Percentiles rank a stretch among this genome's conserved stretches.
Conservation (phyloP, 2,888 invertebrate genomes). For the Caenorhabditis sp. region DNA sequence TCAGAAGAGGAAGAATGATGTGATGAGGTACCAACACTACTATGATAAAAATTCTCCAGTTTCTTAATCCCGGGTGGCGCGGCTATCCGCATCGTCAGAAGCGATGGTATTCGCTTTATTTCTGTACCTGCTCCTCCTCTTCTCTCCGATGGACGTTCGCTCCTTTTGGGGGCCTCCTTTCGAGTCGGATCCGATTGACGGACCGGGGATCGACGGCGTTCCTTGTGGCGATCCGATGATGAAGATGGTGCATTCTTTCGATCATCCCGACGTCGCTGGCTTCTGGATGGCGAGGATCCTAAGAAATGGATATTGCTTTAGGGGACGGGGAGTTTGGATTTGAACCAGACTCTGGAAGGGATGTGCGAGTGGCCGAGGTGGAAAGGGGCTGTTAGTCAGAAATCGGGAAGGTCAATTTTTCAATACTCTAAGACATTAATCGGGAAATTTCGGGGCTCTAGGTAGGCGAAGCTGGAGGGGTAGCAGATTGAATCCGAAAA, state of each 20-base stretch:
- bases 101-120: conserved; percentile 51
- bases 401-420: too few relatives aligned
- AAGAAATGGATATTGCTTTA: conserved; percentile 12
- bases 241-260: conserved; percentile 18
- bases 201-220: conserved; percentile 28
- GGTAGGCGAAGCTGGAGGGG: background rate
- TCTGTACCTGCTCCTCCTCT: conserved; percentile 56
- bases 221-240: conserved; percentile 28
- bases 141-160: conserved; percentile 15
- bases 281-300: conserved; percentile 41
- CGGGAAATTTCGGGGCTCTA: too few relatives aligned
- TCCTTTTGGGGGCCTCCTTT: conserved; percentile 15
- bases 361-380: background rate
- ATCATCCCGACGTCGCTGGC: conserved; percentile 34
- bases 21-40: conserved; percentile 13
- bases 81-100: conserved; percentile 59
- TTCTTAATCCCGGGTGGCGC: conserved; percentile 46
- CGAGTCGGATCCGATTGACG: conserved; percentile 18
- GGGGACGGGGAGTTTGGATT: background rate
- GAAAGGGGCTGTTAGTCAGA: background rate
- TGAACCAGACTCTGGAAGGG: too few relatives aligned
- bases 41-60: conserved; percentile 31
- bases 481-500: background rate
- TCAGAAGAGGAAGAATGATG: conserved; percentile 19
- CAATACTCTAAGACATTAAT: too few relatives aligned